A percentile compares a stretch with the other conserved stretches of the same genome.
phyloP scores from a whole-genome alignment of 2,888 invertebrate genomes.

The Coecobrya sp. region DNA sequence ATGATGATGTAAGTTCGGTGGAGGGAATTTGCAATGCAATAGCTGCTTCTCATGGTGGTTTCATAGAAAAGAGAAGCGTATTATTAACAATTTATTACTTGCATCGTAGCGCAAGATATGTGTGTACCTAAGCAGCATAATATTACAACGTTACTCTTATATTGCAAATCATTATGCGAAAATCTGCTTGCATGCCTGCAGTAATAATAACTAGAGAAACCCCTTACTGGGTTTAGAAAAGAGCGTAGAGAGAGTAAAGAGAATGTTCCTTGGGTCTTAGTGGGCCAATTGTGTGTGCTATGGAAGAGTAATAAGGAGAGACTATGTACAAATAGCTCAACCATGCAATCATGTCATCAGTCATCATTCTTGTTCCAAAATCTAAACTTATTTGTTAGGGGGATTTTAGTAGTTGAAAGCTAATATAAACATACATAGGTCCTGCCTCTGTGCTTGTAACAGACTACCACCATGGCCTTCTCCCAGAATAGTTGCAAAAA shows the following conservation, averaged over 20 bases:
- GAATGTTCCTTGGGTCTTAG: too few species aligned
- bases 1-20: conserved; percentile 1
- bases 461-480: conserved; percentile 50
- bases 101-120: neutral
- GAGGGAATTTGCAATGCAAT: neutral
- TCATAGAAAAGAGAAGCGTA: neutral
- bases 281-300: neutral
- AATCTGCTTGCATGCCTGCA: neutral
- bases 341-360: conserved; percentile 64
- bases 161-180: conserved; percentile 4
- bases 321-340: neutral
- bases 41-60: neutral
- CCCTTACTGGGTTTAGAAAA: neutral
- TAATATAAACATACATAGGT: neutral
- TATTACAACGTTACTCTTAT: neutral
- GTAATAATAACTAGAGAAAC: neutral
- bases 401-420: neutral
- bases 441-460: conserved; percentile 52
- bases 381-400: neutral
- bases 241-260: neutral
- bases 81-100: conserved; percentile 28
- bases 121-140: neutral
- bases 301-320: neutral
- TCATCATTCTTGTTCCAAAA: conserved; percentile 28
- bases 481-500: neutral